These are phyloP conservation scores for Pecten maximus DNA, from an alignment of 2,888 invertebrate species.

Conservation along the genomic window DNA sequence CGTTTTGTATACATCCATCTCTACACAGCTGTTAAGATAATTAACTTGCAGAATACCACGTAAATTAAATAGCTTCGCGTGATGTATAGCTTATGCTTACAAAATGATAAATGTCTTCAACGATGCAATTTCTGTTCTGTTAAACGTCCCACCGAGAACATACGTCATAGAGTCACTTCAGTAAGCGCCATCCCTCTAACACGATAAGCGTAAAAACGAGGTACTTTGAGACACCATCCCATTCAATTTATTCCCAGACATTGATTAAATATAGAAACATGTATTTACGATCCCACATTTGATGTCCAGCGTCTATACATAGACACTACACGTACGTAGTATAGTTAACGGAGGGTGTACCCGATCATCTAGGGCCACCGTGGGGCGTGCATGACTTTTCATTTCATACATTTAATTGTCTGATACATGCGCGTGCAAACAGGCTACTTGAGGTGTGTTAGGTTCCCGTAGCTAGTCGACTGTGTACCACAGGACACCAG, in stretches of 20 bases:
- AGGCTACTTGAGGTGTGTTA: neutral
- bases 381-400: no score
- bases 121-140: neutral
- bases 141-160: neutral
- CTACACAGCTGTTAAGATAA: neutral
- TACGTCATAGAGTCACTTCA: neutral
- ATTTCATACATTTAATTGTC: no score
- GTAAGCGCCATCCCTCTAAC: neutral
- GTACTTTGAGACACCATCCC: no score
- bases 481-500: no score
- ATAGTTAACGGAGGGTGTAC: no score
- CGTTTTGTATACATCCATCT: neutral
- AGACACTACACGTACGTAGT: no score
- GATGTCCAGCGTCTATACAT: no score
- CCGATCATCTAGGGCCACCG: no score
- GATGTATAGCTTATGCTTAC: neutral
- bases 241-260: no score
- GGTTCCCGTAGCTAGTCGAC: neutral
- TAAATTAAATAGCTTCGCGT: neutral
- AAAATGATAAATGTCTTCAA: slow-evolving; percentile 27
- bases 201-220: neutral
- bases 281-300: no score
- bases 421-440: neutral
- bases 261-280: no score
- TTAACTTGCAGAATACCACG: slow-evolving; percentile 22